Conservation (phyloP, 2,113 vertebrate species). For the Dipodomys merriami region DNA sequence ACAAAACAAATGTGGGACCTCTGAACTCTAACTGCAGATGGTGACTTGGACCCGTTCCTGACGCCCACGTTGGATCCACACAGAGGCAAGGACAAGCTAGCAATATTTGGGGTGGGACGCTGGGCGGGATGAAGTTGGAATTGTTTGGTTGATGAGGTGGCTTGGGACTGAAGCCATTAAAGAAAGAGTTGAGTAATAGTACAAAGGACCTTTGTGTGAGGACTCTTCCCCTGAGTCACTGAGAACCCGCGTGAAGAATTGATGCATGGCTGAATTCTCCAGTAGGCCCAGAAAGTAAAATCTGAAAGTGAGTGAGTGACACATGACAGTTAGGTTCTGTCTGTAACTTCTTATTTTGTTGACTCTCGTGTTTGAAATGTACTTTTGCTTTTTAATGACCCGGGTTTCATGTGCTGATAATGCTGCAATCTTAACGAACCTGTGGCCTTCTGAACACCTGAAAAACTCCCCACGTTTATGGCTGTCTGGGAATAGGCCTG, state of each 20-base stretch:
- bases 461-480: not conserved
- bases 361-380: too few species aligned
- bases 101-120: not conserved
- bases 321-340: not conserved
- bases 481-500: not conserved
- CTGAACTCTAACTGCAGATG: not conserved
- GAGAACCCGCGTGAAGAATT: not conserved
- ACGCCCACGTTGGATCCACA: rapidly evolving
- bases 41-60: not conserved
- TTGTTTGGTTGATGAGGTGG: not conserved
- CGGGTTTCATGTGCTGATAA: not conserved
- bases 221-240: not conserved
- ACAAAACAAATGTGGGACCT: not conserved
- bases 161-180: not conserved
- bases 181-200: not conserved
- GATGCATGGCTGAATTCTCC: not conserved
- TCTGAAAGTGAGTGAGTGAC: not conserved
- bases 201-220: not conserved
- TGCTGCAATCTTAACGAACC: not conserved
- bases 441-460: not conserved
- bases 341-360: not conserved
- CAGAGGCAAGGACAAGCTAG: not conserved
- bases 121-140: not conserved
- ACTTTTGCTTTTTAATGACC: too few species aligned
- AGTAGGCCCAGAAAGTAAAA: not conserved